Evolutionary conservation across 2,888 invertebrate genomes (phyloP).

Genomic region (Drosophila cognata): DNA sequence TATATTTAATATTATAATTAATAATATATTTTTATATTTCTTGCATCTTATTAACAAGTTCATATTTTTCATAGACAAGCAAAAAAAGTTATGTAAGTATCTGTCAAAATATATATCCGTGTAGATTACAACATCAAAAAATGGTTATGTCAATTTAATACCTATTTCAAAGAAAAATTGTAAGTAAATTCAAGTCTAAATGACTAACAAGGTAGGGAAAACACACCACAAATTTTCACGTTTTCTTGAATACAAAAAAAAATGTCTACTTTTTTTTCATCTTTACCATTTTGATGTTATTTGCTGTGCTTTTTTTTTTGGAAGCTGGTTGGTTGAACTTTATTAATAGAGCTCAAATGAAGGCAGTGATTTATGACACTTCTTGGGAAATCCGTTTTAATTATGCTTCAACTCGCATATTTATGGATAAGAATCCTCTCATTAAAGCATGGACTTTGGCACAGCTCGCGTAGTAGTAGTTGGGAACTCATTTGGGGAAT

Average conservation of each 20-base stretch:
- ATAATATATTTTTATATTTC: background rate
- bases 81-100: background rate
- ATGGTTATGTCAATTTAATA: background rate
- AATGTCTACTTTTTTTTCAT: conserved; percentile 3
- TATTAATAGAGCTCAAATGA: conserved; percentile 27
- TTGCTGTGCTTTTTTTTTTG: conserved; percentile 2
- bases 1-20: background rate
- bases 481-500: conserved; percentile 61
- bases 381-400: conserved; percentile 56
- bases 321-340: conserved; percentile 1
- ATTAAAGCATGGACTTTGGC: conserved; percentile 22
- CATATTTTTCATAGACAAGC: background rate
- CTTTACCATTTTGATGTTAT: background rate
- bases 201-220: background rate
- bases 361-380: conserved; percentile 61
- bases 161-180: background rate
- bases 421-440: conserved; percentile 32
- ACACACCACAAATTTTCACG: background rate
- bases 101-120: background rate
- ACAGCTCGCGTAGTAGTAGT: conserved; percentile 32
- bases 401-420: conserved; percentile 52
- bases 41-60: background rate
- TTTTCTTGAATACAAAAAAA: conserved; percentile 19
- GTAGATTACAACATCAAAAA: background rate
- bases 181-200: background rate